These are phyloP conservation scores for Cygnus olor DNA, from an alignment of 2,797 vertebrate genomes.

Conservation along the genomic window DNA sequence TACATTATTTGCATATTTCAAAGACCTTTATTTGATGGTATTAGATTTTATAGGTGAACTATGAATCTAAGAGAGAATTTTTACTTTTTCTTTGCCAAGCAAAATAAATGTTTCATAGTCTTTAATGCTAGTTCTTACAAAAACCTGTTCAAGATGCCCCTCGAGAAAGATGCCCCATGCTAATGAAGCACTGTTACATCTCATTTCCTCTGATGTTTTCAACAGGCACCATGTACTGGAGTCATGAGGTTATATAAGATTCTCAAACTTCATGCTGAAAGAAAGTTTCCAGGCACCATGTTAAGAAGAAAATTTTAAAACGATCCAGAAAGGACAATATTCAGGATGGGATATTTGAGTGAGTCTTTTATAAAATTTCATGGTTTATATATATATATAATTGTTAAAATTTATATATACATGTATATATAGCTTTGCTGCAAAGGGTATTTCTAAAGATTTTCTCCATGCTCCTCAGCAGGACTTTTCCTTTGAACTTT, in stretches of 20 bases:
- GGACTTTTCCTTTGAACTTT: neutral
- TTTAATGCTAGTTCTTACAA: neutral
- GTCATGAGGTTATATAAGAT: no score
- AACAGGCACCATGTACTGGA: no score
- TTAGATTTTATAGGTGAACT: neutral
- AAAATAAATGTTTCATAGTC: neutral
- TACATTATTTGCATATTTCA: neutral
- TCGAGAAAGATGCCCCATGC: neutral
- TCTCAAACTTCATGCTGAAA: neutral
- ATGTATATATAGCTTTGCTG: neutral
- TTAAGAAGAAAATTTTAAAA: neutral
- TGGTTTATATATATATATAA: neutral
- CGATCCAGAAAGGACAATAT: neutral
- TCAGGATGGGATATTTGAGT: neutral
- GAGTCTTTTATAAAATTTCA: neutral
- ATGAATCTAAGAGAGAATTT: neutral
- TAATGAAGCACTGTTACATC: neutral
- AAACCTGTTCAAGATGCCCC: neutral
- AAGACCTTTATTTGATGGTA: neutral
- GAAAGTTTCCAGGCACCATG: neutral
- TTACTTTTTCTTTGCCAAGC: neutral
- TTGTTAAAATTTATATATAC: neutral
- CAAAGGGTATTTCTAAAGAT: neutral
- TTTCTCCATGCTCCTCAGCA: neutral
- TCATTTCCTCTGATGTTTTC: neutral